Evolutionary conservation across 2,888 invertebrate species (phyloP), one percentile per base, ranked within the genome.

Genomic region (Blastobasis lacticolella): DNA sequence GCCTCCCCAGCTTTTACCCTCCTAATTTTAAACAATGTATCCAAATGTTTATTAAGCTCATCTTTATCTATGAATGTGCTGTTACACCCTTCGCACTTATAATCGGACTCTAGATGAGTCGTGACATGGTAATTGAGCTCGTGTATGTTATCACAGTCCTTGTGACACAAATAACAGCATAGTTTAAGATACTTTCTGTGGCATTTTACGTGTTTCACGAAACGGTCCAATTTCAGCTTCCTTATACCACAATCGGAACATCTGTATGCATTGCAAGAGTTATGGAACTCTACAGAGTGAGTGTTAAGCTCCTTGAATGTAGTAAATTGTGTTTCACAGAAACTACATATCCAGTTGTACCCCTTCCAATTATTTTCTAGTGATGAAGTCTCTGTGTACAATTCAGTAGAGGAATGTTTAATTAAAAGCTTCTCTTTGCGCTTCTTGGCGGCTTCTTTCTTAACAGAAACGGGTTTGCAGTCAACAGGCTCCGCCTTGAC

Each of bases 201-300:
- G 38, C 88, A 79, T 62, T 87, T 87, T 0, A 92, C 90, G 61
- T 93, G 93, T 5, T 69, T 55, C 1, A 83, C n/a, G 42, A 81
- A 83, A n/a, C 61, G 68, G 37, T 81, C 71, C 0, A 84, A 60
- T 9, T 64, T 54, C 45, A 77, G 52, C 50, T 77, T 83, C 3
- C 73, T 67, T 1, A 63, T 58, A 46, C 79, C 78, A 59, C 93
- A 93, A 61, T 92, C 91, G 0, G 89, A 89, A 64, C 93, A 93
- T 63, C 90, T 85, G 65, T 90, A 93, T 45, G 91, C 89, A 10
- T 91, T 89, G 49, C 90, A 88, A 55, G 90, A 89, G 52, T 90
- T 88, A 62, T 93, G 93, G 50, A 86, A 85, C 43, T 84, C 78
- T 58, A 90, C 82, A 38, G 91, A 90, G 71, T 93, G 93, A 5